phyloP scores from a whole-genome alignment of 2,888 invertebrate genomes.

The Aspidapion aeneum region DNA sequence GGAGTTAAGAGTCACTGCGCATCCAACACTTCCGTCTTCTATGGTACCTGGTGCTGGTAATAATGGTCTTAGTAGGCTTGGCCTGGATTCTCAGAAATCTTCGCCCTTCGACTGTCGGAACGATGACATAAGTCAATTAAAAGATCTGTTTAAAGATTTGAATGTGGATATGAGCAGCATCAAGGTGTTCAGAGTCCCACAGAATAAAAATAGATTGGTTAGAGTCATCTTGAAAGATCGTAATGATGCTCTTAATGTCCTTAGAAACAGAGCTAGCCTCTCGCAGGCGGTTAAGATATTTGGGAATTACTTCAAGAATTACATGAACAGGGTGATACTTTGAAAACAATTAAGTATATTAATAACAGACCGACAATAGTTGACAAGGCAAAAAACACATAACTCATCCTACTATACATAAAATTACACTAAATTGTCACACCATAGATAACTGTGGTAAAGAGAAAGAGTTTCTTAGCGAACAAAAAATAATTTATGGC shows the following conservation, averaged over 20 bases:
- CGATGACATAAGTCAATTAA: too few relatives aligned
- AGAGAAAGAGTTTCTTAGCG: not conserved
- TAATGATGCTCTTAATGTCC: slow-evolving; percentile 9
- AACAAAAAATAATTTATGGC: not conserved
- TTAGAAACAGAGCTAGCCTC: slow-evolving; percentile 6
- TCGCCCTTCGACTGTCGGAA: too few relatives aligned
- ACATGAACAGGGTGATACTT: slow-evolving; percentile 10
- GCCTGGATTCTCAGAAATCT: too few relatives aligned
- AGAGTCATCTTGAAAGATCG: slow-evolving; percentile 5
- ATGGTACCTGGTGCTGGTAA: too few relatives aligned
- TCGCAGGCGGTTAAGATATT: slow-evolving; percentile 6
- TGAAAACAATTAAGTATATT: slow-evolving; percentile 16
- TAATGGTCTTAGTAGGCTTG: too few relatives aligned
- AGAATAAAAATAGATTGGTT: slow-evolving; percentile 10
- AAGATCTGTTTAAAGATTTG: too few relatives aligned
- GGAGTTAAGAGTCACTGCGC: too few relatives aligned
- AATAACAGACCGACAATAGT: slow-evolving; percentile 16
- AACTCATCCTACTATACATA: not conserved
- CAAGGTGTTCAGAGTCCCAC: too few relatives aligned
- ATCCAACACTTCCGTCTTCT: too few relatives aligned
- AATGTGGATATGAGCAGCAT: too few relatives aligned
- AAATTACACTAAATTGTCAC: too few relatives aligned
- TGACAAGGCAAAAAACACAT: slow-evolving; percentile 38
- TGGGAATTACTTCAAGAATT: slow-evolving; percentile 7
- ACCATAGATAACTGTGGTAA: too few relatives aligned